These are phyloP conservation scores for Xiphias gladius DNA, from an alignment of 2,113 vertebrate species.

Conservation along the genomic window DNA sequence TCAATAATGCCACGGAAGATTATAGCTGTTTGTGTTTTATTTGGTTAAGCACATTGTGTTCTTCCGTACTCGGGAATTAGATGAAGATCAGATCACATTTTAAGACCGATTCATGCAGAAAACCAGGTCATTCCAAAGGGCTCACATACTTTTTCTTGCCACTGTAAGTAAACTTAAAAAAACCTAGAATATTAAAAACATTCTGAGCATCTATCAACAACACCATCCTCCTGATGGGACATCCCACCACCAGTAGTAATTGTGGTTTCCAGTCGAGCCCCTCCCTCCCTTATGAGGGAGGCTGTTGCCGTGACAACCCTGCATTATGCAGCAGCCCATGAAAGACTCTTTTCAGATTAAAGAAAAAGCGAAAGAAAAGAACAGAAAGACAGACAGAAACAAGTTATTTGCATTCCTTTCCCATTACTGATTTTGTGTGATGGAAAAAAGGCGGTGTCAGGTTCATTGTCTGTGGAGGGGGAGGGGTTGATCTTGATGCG, in stretches of 20 bases:
- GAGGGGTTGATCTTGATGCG: slow-evolving; percentile 3
- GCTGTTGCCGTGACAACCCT: slow-evolving; percentile 73
- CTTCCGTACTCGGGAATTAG: too few relatives aligned
- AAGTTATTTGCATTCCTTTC: slow-evolving; percentile 82
- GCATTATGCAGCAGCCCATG: slow-evolving; percentile 77
- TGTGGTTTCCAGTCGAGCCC: slow-evolving; percentile 37
- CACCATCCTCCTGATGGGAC: slow-evolving; percentile 35
- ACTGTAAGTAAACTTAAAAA: too few relatives aligned
- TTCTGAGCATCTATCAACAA: neutral
- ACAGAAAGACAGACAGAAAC: slow-evolving; percentile 55
- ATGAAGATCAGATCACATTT: too few relatives aligned
- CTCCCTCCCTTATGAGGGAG: slow-evolving; percentile 59
- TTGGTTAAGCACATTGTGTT: too few relatives aligned
- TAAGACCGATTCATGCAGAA: too few relatives aligned
- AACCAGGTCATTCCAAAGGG: neutral
- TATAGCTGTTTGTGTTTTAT: too few relatives aligned
- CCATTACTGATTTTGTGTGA: slow-evolving; percentile 66
- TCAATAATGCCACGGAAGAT: too few relatives aligned
- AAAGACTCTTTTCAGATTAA: slow-evolving; percentile 78
- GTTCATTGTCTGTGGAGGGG: slow-evolving; percentile 57
- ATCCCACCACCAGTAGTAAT: slow-evolving; percentile 40
- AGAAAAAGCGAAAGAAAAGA: slow-evolving; percentile 26
- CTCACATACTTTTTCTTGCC: too few relatives aligned
- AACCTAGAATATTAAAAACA: neutral
- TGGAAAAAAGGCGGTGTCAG: slow-evolving; percentile 42